These are phyloP conservation scores for Amia ocellicauda DNA, from an alignment of 2,113 vertebrate genomes.

Conservation along the genomic window DNA sequence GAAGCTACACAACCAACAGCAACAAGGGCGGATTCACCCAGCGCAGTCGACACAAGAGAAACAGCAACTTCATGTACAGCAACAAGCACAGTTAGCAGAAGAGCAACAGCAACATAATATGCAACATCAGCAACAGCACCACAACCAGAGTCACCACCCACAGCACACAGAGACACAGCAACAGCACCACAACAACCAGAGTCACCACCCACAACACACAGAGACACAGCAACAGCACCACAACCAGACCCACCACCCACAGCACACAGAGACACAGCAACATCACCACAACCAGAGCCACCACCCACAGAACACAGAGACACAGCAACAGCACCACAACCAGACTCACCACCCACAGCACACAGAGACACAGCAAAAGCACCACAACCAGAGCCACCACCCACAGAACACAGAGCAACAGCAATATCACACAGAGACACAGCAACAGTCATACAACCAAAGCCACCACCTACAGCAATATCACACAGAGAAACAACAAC, in stretches of 20 bases:
- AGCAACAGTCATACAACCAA: background rate
- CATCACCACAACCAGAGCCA: background rate
- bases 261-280: background rate
- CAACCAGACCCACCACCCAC: background rate
- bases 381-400: too few species aligned
- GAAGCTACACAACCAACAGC: background rate
- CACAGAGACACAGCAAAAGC: background rate
- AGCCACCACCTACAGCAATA: too few species aligned
- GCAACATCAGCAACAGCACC: too few species aligned
- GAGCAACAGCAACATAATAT: too few species aligned
- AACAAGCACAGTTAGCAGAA: too few species aligned
- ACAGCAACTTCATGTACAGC: too few species aligned
- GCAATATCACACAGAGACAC: background rate
- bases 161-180: slow-evolving; percentile 26
- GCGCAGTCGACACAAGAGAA: too few species aligned
- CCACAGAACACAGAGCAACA: background rate
- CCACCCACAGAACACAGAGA: background rate
- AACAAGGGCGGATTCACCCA: too few species aligned
- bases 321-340: background rate
- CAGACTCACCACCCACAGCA: background rate
- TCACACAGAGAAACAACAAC: too few species aligned
- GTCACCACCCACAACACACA: background rate
- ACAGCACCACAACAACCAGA: background rate
- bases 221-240: background rate
- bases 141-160: slow-evolving; percentile 43